Conservation (phyloP, 1,140 invertebrate species). For the Mizuhopecten yessoensis region DNA sequence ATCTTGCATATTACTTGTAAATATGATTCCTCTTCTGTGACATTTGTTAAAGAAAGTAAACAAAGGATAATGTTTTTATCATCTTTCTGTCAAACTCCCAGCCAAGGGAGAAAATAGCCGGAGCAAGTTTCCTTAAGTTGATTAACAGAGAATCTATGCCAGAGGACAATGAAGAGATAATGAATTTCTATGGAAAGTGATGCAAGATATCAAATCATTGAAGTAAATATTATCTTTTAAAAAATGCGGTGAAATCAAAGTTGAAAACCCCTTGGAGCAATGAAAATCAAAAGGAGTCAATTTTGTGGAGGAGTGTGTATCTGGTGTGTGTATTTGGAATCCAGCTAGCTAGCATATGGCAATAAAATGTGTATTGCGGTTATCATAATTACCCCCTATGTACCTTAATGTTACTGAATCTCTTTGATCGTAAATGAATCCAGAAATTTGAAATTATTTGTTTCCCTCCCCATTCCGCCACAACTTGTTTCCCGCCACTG, state of each 20-base stretch:
- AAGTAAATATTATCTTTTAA: background rate
- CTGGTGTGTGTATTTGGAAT: background rate
- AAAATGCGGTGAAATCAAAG: constrained; percentile 1
- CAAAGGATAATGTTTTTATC: background rate
- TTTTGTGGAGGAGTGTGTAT: background rate
- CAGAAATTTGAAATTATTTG: background rate
- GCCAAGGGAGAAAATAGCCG: background rate
- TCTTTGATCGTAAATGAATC: constrained; percentile 8
- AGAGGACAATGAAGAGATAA: background rate
- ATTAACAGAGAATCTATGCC: background rate
- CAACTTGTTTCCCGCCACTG: too few relatives aligned
- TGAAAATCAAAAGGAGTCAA: background rate
- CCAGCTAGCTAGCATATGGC: constrained; percentile 31
- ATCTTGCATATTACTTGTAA: background rate
- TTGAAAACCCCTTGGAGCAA: background rate
- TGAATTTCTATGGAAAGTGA: background rate
- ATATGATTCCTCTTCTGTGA: background rate
- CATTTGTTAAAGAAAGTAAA: background rate
- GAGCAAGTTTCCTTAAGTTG: background rate
- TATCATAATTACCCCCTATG: background rate
- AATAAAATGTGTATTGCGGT: background rate
- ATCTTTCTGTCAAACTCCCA: background rate
- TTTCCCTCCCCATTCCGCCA: background rate
- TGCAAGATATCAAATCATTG: constrained; percentile 23
- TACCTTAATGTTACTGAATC: background rate